Evolutionary conservation across 2,797 vertebrate genomes (phyloP), one percentile per base, ranked within the genome.

Genomic region (Thamnophis elegans): DNA sequence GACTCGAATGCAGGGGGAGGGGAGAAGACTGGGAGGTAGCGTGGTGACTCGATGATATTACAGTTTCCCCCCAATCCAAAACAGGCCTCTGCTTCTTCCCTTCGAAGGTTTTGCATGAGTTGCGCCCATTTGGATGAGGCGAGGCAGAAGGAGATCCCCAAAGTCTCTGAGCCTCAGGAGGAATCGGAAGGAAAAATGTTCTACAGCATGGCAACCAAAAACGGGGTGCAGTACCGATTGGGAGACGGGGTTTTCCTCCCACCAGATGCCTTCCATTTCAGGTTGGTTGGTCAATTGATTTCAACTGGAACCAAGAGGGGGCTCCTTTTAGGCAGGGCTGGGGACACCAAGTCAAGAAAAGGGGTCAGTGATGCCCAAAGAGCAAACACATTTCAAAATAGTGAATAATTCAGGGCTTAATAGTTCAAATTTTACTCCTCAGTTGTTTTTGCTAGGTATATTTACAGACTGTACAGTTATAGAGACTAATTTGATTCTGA

Each of bases 161-260:
- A 94, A 62, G 98, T 94, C 1, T 96, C 97, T 11, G 99, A 99
- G 28, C 97, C 97, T 0, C 85, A 98, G 26, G 96, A 97, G 0
- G 97, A 98, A 9, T 94, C 97, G 3, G 97, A 98, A 0, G 95
- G 92, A 0, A 99, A 98, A 93, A 95, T 98, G 87, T 98, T 98
- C 55, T 99, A 98, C 53, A 96, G 95, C 1, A 6, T 97, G n/a
- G 98, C 98, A 62, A 98, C 97, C 93, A 98, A 98, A 95, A 98
- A 98, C 0, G 99, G 99, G 0, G 95, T 98, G 7, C 98, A 98
- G 92, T 99, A 98, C 95, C 97, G 97, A 0, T 97, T 98, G 9
- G 99, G 99, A 0, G 98, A 99, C 0, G 94, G 98, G 0, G 98
- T 99, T 88, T 99, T 99, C 95, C 96, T 99, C 89, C 98, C 97